Evolutionary conservation across 2,888 invertebrate genomes (phyloP), one percentile per base, ranked within the genome.

Genomic region (Amphipyra tragopoginis): DNA sequence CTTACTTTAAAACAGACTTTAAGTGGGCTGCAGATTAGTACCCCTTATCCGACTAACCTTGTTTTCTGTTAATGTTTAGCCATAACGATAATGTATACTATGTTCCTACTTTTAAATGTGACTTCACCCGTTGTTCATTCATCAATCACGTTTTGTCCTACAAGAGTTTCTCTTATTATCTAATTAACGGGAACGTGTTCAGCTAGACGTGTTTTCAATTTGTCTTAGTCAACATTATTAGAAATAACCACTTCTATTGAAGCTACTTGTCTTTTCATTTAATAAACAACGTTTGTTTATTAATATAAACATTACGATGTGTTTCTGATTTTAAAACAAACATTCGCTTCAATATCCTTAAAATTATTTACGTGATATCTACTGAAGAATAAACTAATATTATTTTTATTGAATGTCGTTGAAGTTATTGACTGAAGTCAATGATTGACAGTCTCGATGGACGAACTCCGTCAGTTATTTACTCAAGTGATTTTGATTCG

Each of bases 161-260:
- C 13, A n/a, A 5, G 7, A 29, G 29, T 11, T 42, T 58, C 40
- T 38, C 42, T 60, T 50, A 51, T 51, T 51, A 68, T 11, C 13
- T 68, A 65, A 51, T 51, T 38, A 42, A 36, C 14, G 11, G 7
- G 29, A 39, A 13, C n/a, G n/a, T 1, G 40, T 40, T 40, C 14
- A 40, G 14, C 0, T 40, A 68, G 34, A 21, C 29, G 36, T 68
- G 21, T n/a, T 14, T 34, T n/a, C 36, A 47, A 42, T 68, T 51
- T 36, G 40, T 65, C 40, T 50, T 26, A 47, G 69, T 68, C 69
- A 68, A 42, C n/a, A 36, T 50, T 11, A 4, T 14, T 21, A 7
- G 15, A 36, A 49, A 48, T 33, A 36, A 50, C 39, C 9, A 14
- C 26, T 13, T n/a, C 39, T 6, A 14, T 34, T 5, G 21, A 40